phyloP scores from a whole-genome alignment of 2,888 invertebrate species.

The Eurois occulta region DNA sequence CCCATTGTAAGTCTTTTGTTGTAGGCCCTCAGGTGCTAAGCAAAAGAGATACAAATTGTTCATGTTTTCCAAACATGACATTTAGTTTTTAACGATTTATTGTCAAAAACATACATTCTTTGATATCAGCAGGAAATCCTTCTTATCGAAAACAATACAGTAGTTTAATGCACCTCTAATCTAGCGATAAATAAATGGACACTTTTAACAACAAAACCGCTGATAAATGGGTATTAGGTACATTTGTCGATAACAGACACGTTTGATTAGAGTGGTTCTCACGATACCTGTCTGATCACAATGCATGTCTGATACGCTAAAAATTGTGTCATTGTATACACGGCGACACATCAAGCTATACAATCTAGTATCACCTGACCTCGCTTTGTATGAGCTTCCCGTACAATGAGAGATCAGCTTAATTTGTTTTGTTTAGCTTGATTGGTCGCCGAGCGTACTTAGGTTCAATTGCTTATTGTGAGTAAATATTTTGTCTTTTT shows the following conservation, averaged over 20 bases:
- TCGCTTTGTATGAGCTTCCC: no score
- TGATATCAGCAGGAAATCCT: constrained; percentile 23
- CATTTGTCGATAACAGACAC: constrained; percentile 32
- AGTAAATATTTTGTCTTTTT: not conserved
- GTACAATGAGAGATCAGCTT: no score
- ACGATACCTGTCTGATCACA: constrained; percentile 37
- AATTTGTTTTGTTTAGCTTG: no score
- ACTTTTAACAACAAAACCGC: constrained; percentile 30
- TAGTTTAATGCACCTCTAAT: constrained; percentile 46
- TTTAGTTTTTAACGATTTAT: constrained; percentile 10
- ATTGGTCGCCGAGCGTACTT: no score
- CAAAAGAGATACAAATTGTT: not conserved
- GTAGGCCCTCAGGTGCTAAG: not conserved
- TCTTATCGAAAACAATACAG: constrained; percentile 39
- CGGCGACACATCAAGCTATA: no score
- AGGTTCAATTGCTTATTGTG: constrained; percentile 1
- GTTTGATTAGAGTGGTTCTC: constrained; percentile 56
- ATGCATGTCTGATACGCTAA: constrained; percentile 26
- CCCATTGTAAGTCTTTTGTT: not conserved
- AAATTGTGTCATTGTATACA: constrained; percentile 28
- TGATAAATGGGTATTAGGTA: constrained; percentile 22
- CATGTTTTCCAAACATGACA: not conserved
- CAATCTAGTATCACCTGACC: no score
- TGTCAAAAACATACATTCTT: constrained; percentile 16
- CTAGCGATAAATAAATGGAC: constrained; percentile 41